Evolutionary conservation across 2,797 vertebrate genomes (phyloP).

Genomic region (Streptopelia turtur): DNA sequence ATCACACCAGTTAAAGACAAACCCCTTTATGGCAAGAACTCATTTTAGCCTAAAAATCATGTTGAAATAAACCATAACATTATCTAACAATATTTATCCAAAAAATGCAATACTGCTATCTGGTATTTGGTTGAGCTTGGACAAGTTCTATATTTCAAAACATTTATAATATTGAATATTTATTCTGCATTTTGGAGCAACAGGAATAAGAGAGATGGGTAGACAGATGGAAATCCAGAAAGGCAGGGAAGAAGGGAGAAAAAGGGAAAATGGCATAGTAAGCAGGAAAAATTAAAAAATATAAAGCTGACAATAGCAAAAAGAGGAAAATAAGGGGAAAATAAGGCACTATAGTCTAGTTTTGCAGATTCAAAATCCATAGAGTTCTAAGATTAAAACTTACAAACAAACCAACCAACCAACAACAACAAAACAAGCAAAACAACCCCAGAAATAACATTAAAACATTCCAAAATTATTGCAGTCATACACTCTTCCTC

Average conservation of each 20-base stretch:
- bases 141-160: neutral
- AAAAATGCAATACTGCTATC: neutral
- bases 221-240: neutral
- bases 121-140: neutral
- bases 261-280: neutral
- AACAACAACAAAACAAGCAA: no score
- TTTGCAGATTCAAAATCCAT: neutral
- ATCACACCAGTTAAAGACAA: neutral
- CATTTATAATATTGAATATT: neutral
- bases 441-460: neutral
- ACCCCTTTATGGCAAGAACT: neutral
- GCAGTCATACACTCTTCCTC: neutral
- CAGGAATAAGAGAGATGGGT: neutral
- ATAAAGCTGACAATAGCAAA: neutral
- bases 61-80: neutral
- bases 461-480: neutral
- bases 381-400: neutral
- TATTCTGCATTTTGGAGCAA: neutral
- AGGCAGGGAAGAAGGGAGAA: neutral
- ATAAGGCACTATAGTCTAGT: neutral
- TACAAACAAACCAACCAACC: neutral
- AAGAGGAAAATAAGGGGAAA: neutral
- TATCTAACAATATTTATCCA: neutral
- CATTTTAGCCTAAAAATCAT: neutral
- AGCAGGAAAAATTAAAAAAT: neutral